Conservation (phyloP, 2,888 invertebrate species). For the Eretmocerus hayati region DNA sequence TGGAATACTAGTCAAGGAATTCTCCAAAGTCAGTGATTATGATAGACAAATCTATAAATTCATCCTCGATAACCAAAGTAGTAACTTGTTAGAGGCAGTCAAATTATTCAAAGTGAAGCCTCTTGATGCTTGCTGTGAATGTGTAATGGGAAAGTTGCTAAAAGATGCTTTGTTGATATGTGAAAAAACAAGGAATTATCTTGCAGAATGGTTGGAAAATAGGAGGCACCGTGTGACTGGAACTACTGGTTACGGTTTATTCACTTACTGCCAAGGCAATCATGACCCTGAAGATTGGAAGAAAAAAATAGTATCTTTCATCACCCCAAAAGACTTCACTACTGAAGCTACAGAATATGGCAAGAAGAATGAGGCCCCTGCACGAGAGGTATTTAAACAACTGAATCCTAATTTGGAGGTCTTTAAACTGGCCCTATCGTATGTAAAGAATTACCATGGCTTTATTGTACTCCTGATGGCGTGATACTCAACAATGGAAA, state of each 20-base stretch:
- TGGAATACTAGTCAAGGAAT: too few species aligned
- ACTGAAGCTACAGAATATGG: conserved; percentile 24
- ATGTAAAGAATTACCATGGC: conserved; percentile 25
- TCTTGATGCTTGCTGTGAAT: conserved; percentile 17
- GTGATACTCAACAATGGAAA: conserved; percentile 23
- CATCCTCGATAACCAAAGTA: conserved; percentile 9
- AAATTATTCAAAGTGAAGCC: conserved; percentile 1
- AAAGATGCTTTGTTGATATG: conserved; percentile 14
- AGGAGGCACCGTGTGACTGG: conserved; percentile 23
- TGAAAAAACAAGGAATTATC: conserved; percentile 8
- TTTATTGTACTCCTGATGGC: conserved; percentile 28
- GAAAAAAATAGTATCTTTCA: too few species aligned
- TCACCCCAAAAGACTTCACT: conserved; percentile 21
- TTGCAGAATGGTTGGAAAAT: conserved; percentile 18
- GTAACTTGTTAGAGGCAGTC: conserved; percentile 11
- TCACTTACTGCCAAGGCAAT: conserved; percentile 24
- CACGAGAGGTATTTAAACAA: conserved; percentile 16
- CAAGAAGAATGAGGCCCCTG: conserved; percentile 20
- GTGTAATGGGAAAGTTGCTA: conserved; percentile 2
- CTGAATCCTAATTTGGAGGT: conserved; percentile 12
- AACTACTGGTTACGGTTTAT: conserved; percentile 24
- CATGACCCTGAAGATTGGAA: conserved; percentile 25
- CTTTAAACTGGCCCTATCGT: conserved; percentile 25
- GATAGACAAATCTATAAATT: not conserved
- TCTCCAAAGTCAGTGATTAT: not conserved